Evolutionary conservation across 1,140 invertebrate species (phyloP).

Genomic region (Leucophenga varia): DNA sequence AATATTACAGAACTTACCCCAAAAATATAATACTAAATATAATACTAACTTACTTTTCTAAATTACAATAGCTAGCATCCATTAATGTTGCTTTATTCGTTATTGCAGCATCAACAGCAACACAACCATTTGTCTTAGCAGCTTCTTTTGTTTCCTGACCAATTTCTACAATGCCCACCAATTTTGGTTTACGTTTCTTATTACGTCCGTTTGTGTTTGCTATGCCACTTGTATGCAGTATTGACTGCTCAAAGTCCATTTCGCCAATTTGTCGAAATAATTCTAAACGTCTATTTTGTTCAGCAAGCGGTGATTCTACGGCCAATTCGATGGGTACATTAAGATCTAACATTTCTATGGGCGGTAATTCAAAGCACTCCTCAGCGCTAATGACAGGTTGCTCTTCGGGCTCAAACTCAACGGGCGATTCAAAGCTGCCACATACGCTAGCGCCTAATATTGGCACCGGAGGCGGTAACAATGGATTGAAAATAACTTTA

Average conservation of each 20-base stretch:
- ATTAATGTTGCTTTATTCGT: slow-evolving; percentile 40
- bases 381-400: slow-evolving; percentile 57
- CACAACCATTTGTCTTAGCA: too few relatives aligned
- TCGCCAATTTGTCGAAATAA: slow-evolving; percentile 48
- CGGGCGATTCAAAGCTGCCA: slow-evolving; percentile 31
- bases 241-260: slow-evolving; percentile 49
- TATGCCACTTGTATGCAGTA: slow-evolving; percentile 34
- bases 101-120: slow-evolving; percentile 9
- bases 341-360: slow-evolving; percentile 55
- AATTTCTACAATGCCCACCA: slow-evolving; percentile 46
- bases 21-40: neutral
- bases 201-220: slow-evolving; percentile 6
- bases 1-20: neutral
- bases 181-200: neutral
- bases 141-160: slow-evolving; percentile 35
- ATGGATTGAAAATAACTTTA: slow-evolving; percentile 48
- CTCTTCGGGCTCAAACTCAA: slow-evolving; percentile 31
- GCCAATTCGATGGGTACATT: slow-evolving; percentile 55
- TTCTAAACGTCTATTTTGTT: slow-evolving; percentile 50
- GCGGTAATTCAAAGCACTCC: slow-evolving; percentile 60
- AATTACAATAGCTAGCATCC: slow-evolving; percentile 48
- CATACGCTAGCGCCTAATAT: slow-evolving; percentile 26
- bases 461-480: slow-evolving; percentile 45
- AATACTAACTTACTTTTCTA: slow-evolving; percentile 30
- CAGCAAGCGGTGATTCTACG: slow-evolving; percentile 45